Conservation (phyloP, 2,113 vertebrate species). For the Otolemur garnettii region DNA sequence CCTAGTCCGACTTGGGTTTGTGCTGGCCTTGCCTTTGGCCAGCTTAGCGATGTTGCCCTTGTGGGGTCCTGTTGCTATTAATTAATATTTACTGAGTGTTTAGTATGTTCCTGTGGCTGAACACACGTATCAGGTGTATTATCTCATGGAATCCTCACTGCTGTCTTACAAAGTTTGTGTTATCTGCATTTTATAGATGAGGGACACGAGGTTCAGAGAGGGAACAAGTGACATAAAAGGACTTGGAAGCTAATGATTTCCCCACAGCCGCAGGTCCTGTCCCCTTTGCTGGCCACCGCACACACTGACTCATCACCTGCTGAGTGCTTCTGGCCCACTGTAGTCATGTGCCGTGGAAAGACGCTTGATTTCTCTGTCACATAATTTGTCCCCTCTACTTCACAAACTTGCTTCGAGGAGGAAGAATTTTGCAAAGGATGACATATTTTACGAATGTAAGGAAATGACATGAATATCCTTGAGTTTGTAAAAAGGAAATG, state of each 20-base stretch:
- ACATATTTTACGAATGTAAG: not conserved
- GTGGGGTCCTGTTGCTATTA: not conserved
- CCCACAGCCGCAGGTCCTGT: not conserved
- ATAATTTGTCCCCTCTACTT: not conserved
- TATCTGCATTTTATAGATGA: not conserved
- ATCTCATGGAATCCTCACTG: not conserved
- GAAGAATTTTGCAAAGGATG: not conserved
- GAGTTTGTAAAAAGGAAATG: not conserved
- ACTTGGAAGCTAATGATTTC: not conserved
- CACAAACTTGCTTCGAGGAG: not conserved
- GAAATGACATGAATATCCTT: not conserved
- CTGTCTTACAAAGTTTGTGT: not conserved
- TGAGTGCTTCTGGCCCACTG: not conserved
- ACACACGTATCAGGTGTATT: not conserved
- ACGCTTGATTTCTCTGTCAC: not conserved
- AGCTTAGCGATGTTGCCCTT: not conserved
- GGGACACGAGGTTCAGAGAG: not conserved
- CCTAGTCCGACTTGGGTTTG: not conserved
- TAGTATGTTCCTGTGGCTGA: not conserved
- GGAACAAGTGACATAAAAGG: not conserved
- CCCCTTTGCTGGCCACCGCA: not conserved
- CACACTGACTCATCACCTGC: not conserved
- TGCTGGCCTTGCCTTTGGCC: not conserved
- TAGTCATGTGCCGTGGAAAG: not conserved
- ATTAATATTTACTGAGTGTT: not conserved